phyloP scores from a whole-genome alignment of 1,140 invertebrate genomes.

The Coenobita brevimanus region DNA sequence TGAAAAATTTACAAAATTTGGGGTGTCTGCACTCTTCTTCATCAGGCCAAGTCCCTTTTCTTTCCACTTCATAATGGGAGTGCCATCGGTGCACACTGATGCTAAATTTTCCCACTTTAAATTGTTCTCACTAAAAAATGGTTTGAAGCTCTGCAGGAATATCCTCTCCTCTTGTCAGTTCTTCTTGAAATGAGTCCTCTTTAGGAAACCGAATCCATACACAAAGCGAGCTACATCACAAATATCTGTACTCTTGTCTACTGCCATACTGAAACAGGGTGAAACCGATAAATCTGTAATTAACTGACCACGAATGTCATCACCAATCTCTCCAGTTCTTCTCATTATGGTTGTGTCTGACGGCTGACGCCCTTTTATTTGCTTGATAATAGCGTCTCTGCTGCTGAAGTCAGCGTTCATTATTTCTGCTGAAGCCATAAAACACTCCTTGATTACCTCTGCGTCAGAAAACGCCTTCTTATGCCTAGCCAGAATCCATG shows the following conservation, averaged over 20 bases:
- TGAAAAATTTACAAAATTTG: neutral
- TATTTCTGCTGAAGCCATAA: slow-evolving; percentile 46
- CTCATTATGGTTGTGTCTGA: slow-evolving; percentile 9
- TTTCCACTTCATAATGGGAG: no score
- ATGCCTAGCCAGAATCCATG: slow-evolving; percentile 33
- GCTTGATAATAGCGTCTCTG: slow-evolving; percentile 33
- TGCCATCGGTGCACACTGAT: slow-evolving; percentile 8
- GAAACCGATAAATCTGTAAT: no score
- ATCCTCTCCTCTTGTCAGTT: slow-evolving; percentile 18
- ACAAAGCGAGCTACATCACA: no score
- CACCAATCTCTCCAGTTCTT: slow-evolving; percentile 41
- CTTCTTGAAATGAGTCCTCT: slow-evolving; percentile 19
- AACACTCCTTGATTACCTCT: no score
- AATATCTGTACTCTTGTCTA: slow-evolving; percentile 17
- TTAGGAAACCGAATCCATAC: slow-evolving; percentile 18
- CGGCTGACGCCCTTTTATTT: slow-evolving; percentile 32
- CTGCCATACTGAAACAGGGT: slow-evolving; percentile 31
- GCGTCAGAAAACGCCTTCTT: no score
- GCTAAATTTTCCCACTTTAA: no score
- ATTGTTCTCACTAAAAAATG: no score
- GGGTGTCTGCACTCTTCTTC: neutral
- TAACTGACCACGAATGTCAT: slow-evolving; percentile 37
- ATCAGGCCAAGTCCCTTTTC: slow-evolving; percentile 18
- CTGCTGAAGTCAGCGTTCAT: slow-evolving; percentile 40
- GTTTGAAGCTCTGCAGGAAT: neutral